phyloP scores from a whole-genome alignment of 2,888 invertebrate genomes.

The Melinopterus prodromus region DNA sequence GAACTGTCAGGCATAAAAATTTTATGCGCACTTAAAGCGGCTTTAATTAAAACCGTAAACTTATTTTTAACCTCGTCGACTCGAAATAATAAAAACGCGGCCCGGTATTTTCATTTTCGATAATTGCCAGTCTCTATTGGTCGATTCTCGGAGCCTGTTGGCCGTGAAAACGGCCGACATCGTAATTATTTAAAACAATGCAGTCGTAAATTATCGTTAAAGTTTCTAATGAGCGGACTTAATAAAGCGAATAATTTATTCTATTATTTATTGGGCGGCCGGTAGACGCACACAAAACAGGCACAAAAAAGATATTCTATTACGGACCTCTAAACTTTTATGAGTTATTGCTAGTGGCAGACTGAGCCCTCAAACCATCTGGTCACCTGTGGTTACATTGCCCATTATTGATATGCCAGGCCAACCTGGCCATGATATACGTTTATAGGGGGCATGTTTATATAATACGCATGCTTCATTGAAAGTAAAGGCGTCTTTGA shows the following conservation, averaged over 20 bases:
- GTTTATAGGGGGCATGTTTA: too few species aligned
- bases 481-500: too few species aligned
- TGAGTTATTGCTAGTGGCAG: conserved; percentile 34
- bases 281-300: conserved; percentile 26
- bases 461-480: too few species aligned
- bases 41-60: background rate
- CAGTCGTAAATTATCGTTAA: conserved; percentile 38
- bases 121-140: background rate
- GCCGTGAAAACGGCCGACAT: conserved; percentile 31
- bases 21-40: background rate
- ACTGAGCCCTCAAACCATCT: conserved; percentile 32
- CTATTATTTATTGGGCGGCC: conserved; percentile 35
- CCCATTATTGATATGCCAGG: conserved; percentile 33
- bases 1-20: background rate
- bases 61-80: background rate
- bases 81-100: background rate
- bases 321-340: conserved; percentile 35
- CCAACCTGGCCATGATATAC: too few species aligned
- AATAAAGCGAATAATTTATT: conserved; percentile 40
- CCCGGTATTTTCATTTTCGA: background rate
- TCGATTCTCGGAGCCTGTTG: background rate
- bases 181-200: conserved; percentile 39
- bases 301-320: conserved; percentile 35
- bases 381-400: conserved; percentile 36
- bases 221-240: conserved; percentile 38